Conservation (phyloP, 2,888 invertebrate species). For the Sesamia inferens region DNA sequence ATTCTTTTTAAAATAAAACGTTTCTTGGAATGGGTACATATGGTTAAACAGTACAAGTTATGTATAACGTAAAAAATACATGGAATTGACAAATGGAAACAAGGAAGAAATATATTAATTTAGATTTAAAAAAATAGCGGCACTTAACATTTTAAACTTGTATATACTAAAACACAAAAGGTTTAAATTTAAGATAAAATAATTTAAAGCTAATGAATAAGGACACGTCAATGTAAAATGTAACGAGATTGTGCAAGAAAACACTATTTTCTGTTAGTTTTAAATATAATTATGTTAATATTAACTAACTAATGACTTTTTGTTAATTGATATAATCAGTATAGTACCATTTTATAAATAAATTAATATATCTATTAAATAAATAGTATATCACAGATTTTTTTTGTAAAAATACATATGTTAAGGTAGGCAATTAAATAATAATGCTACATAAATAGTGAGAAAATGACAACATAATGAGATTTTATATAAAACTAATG, state of each 20-base stretch:
- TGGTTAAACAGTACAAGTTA: neutral
- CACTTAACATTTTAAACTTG: too few relatives aligned
- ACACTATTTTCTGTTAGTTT: neutral
- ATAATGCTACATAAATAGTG: too few relatives aligned
- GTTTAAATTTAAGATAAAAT: too few relatives aligned
- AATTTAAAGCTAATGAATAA: neutral
- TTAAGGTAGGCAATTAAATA: neutral
- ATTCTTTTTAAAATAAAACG: neutral
- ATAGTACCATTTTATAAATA: neutral
- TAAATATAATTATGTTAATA: neutral
- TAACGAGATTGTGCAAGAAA: neutral
- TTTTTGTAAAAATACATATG: too few relatives aligned
- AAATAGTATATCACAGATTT: constrained; percentile 14
- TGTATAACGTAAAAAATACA: neutral
- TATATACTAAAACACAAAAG: too few relatives aligned
- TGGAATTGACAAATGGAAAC: neutral
- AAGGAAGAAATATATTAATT: neutral
- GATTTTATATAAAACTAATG: neutral
- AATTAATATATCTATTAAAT: neutral
- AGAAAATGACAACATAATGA: too few relatives aligned
- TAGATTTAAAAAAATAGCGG: too few relatives aligned
- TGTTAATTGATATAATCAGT: neutral
- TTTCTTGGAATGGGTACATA: neutral
- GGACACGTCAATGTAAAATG: neutral
- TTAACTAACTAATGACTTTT: too few relatives aligned